A percentile compares a stretch with the other conserved stretches of the same genome.
These are phyloP conservation scores for Sesamia inferens DNA, from an alignment of 2,888 invertebrate species.

Conservation along the genomic window DNA sequence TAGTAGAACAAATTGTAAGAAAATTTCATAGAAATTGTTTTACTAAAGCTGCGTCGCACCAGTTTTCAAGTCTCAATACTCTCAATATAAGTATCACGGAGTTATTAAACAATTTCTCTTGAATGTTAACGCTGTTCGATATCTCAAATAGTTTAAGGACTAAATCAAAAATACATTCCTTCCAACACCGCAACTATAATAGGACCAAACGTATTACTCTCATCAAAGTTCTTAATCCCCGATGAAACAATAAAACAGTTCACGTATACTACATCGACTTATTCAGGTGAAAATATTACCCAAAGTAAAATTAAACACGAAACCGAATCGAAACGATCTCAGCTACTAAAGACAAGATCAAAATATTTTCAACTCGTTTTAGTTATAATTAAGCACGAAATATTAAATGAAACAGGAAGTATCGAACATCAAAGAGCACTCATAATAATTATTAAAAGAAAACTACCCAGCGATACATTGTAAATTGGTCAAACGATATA, in stretches of 20 bases:
- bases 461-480: slow-evolving; percentile 22
- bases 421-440: slow-evolving; percentile 50
- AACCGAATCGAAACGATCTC: slow-evolving; percentile 5
- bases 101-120: background rate
- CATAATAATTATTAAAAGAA: slow-evolving; percentile 9
- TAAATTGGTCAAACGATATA: slow-evolving; percentile 22
- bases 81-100: no score
- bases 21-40: no score
- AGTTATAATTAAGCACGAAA: slow-evolving; percentile 20
- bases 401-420: slow-evolving; percentile 36
- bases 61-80: no score
- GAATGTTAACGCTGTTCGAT: no score
- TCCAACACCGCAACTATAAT: background rate
- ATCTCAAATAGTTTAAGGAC: background rate
- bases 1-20: no score
- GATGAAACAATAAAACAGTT: slow-evolving; percentile 9
- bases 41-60: no score
- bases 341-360: slow-evolving; percentile 32
- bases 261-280: slow-evolving; percentile 12
- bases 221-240: slow-evolving; percentile 22
- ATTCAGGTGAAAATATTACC: slow-evolving; percentile 23
- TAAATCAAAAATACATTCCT: background rate
- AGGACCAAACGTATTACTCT: background rate
- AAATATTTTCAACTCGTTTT: slow-evolving; percentile 46
- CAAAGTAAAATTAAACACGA: slow-evolving; percentile 15